A percentile compares a stretch with the other conserved stretches of the same genome.
Conservation (phyloP, 2,113 vertebrate species). For the Recurvirostra avosetta region DNA sequence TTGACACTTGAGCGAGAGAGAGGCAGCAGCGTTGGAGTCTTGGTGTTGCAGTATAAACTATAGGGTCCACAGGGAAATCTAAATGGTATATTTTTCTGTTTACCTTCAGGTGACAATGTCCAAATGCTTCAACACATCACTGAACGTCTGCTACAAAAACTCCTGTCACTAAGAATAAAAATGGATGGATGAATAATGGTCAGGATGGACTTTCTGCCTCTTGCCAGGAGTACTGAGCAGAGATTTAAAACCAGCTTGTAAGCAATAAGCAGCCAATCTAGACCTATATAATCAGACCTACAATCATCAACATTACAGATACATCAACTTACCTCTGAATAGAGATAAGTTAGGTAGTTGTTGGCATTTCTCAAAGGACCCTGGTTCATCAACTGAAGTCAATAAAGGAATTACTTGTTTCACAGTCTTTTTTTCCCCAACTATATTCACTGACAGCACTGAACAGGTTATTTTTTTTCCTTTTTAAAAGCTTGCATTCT, state of each 20-base stretch:
- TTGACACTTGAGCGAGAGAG: neutral
- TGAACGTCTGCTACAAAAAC: slow-evolving; percentile 4
- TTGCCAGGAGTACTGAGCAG: neutral
- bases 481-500: neutral
- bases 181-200: neutral
- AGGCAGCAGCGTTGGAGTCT: neutral
- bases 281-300: neutral
- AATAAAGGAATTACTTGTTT: neutral
- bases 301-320: neutral
- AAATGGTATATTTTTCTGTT: slow-evolving; percentile 49
- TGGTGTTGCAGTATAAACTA: slow-evolving; percentile 6
- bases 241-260: slow-evolving; percentile 24
- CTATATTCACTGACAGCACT: neutral
- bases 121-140: slow-evolving; percentile 45
- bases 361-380: neutral
- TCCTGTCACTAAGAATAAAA: slow-evolving; percentile 34
- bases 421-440: neutral
- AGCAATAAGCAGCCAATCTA: neutral
- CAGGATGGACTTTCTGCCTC: slow-evolving; percentile 41
- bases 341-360: neutral
- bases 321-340: neutral
- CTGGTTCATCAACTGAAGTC: neutral
- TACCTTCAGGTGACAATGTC: slow-evolving; percentile 52
- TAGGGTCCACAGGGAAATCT: slow-evolving; percentile 49
- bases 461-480: neutral